These are phyloP conservation scores for Baryphthengus martii DNA, from an alignment of 2,113 vertebrate species.

Conservation along the genomic window DNA sequence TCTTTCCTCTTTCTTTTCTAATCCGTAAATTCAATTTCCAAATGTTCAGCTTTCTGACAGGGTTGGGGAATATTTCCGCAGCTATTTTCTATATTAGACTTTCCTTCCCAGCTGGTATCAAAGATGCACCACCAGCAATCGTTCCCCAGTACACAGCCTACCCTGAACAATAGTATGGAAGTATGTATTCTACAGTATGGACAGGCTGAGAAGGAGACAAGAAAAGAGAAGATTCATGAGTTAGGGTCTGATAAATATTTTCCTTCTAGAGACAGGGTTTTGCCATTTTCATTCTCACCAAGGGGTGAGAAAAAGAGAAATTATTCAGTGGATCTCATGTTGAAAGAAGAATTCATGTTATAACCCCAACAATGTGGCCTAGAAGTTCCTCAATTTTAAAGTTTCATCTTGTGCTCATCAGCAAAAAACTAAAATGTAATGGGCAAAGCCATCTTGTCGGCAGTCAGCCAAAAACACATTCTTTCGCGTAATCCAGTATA, in stretches of 20 bases:
- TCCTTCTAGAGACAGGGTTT: not conserved
- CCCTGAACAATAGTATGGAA: too few relatives aligned
- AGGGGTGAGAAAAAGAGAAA: conserved; percentile 8
- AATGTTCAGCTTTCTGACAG: not conserved
- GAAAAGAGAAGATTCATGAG: not conserved
- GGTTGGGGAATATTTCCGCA: not conserved
- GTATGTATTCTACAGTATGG: not conserved
- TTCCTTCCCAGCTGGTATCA: not conserved
- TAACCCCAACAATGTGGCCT: conserved; percentile 2
- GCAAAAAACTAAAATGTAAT: conserved; percentile 3
- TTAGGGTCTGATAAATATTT: not conserved
- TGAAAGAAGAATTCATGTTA: conserved; percentile 59
- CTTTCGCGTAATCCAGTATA: not conserved
- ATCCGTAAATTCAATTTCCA: not conserved
- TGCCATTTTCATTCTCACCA: not conserved
- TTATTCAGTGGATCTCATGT: not conserved
- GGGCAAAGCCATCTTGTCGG: not conserved
- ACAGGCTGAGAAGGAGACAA: not conserved
- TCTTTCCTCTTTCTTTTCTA: not conserved
- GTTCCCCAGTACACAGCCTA: not conserved
- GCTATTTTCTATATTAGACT: not conserved
- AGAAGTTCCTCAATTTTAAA: conserved; percentile 56
- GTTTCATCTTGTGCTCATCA: conserved; percentile 2
- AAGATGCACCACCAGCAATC: not conserved
- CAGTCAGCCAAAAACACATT: not conserved